These are phyloP conservation scores for Anastatus disparis DNA, from an alignment of 1,140 invertebrate genomes.

Conservation along the genomic window DNA sequence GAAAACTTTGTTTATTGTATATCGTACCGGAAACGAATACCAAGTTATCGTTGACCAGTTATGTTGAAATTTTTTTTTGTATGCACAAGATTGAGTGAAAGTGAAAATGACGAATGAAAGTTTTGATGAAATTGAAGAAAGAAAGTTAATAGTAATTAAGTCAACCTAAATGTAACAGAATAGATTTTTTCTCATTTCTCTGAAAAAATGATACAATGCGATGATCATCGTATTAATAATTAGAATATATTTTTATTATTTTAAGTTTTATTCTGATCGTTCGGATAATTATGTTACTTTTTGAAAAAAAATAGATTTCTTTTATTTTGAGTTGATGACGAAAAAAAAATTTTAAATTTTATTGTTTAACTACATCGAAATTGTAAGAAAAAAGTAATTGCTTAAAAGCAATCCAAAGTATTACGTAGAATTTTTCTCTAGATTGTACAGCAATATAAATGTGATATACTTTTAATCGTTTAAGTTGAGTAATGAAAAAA, in stretches of 20 bases:
- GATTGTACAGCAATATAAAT: conserved; percentile 29
- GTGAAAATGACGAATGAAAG: background rate
- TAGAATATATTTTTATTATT: background rate
- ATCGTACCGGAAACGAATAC: background rate
- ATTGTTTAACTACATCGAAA: background rate
- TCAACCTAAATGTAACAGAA: background rate
- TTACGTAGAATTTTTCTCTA: background rate
- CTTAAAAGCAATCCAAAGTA: background rate
- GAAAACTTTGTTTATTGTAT: conserved; percentile 19
- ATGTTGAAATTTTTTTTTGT: background rate
- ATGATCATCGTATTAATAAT: background rate
- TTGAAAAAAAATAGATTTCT: too few species aligned
- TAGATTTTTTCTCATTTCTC: conserved; percentile 36
- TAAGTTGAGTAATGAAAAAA: conserved; percentile 27
- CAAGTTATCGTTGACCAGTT: too few species aligned
- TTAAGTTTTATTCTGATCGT: background rate
- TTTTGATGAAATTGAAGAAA: conserved; percentile 8
- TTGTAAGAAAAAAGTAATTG: background rate
- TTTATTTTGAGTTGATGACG: background rate
- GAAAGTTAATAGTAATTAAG: conserved; percentile 9
- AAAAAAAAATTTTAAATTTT: background rate
- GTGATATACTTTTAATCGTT: conserved; percentile 38
- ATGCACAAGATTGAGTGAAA: background rate
- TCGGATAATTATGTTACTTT: too few species aligned
- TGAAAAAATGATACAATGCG: background rate